Evolutionary conservation across 2,797 vertebrate genomes (phyloP).

Genomic region (Acipenser ruthenus): DNA sequence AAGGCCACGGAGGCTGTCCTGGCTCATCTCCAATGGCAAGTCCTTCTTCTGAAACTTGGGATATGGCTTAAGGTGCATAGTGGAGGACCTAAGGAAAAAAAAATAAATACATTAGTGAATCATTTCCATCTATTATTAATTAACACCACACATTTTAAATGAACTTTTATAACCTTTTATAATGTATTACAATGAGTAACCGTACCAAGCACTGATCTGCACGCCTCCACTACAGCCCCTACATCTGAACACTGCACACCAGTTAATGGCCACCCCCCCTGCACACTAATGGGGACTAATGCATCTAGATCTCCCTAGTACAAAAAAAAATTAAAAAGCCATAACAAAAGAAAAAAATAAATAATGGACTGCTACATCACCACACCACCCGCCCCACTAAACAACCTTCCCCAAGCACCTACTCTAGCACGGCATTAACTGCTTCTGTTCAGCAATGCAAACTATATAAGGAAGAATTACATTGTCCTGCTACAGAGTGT

Average conservation of each 20-base stretch:
- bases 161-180: too few species aligned
- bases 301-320: too few species aligned
- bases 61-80: conserved; percentile 82
- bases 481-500: not conserved
- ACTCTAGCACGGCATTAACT: not conserved
- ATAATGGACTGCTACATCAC: too few species aligned
- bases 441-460: not conserved
- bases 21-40: conserved; percentile 49
- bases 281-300: too few species aligned
- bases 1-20: conserved; percentile 40
- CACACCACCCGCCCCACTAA: not conserved
- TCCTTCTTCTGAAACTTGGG: conserved; percentile 72
- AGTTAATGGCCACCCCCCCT: not conserved
- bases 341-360: too few species aligned
- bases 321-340: too few species aligned
- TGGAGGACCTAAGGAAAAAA: conserved; percentile 56
- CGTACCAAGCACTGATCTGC: not conserved
- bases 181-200: not conserved
- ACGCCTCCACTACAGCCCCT: not conserved
- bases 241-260: not conserved
- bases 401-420: not conserved
- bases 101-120: not conserved
- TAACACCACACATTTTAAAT: not conserved
- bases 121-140: not conserved
- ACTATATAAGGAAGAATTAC: conserved; percentile 4